phyloP scores from a whole-genome alignment of 1,140 invertebrate genomes.

The Caenorhabditis tropicalis region DNA sequence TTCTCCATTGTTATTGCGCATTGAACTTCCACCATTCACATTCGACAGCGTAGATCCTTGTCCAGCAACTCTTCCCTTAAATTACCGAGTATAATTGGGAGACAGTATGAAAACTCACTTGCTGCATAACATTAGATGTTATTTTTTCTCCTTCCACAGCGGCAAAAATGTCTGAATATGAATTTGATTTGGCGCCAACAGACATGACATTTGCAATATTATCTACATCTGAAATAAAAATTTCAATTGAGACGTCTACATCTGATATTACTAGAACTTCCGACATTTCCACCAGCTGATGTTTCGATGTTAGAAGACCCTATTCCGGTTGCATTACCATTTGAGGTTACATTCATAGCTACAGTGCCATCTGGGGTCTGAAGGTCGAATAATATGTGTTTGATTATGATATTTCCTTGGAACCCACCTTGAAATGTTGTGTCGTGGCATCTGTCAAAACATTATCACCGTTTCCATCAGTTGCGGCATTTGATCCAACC shows the following conservation, averaged over 20 bases:
- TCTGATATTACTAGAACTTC: not conserved
- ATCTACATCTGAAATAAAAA: not conserved
- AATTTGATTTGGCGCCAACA: not conserved
- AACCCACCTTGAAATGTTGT: not conserved
- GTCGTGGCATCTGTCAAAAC: not conserved
- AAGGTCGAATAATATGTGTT: not conserved
- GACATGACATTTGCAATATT: conserved; percentile 17
- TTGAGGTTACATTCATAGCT: conserved; percentile 18
- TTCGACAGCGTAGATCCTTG: not conserved
- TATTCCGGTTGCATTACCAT: not conserved
- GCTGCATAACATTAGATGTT: conserved; percentile 3
- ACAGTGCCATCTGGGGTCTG: not conserved
- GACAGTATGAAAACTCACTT: not conserved
- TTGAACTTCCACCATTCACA: conserved; percentile 12
- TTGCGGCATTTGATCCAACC: not conserved
- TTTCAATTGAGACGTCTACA: not conserved
- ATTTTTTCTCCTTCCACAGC: not conserved
- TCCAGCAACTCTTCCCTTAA: not conserved
- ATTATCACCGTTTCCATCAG: conserved; percentile 8
- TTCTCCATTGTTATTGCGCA: not conserved
- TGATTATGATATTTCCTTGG: not conserved
- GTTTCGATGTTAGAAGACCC: conserved; percentile 1
- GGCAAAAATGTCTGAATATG: conserved; percentile 14
- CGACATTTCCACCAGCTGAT: conserved; percentile 14
- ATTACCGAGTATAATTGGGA: not conserved